These are phyloP conservation scores for Gymnoscopelus microlampas DNA, from an alignment of 2,797 vertebrate genomes.

Conservation along the genomic window DNA sequence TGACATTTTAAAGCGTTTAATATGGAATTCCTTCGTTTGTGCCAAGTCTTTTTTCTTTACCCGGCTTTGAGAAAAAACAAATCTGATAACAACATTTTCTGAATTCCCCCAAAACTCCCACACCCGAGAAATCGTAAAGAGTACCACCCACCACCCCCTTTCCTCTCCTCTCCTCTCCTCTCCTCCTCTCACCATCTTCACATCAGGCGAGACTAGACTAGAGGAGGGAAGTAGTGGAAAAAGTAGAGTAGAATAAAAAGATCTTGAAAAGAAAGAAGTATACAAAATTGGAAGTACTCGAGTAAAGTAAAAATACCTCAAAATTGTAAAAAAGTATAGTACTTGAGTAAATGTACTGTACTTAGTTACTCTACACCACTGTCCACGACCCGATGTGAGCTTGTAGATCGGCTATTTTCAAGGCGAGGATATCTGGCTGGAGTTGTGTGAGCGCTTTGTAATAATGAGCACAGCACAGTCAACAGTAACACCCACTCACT, in stretches of 20 bases:
- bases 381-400: too few relatives aligned
- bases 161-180: not conserved
- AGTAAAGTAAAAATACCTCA: too few relatives aligned
- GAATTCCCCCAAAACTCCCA: conserved; percentile 86
- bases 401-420: too few relatives aligned
- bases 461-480: conserved; percentile 59
- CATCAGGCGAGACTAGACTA: conserved; percentile 34
- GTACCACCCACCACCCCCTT: conserved; percentile 28
- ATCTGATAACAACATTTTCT: conserved; percentile 79
- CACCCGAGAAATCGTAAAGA: conserved; percentile 54
- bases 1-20: not conserved
- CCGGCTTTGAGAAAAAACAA: conserved; percentile 23
- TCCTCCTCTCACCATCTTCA: conserved; percentile 13
- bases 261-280: too few relatives aligned
- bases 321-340: too few relatives aligned
- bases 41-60: conserved; percentile 40
- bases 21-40: conserved; percentile 33
- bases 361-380: too few relatives aligned
- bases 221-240: too few relatives aligned
- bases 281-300: too few relatives aligned
- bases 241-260: too few relatives aligned
- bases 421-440: not conserved
- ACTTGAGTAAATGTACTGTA: too few relatives aligned
- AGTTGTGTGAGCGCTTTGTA: conserved; percentile 56
- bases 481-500: conserved; percentile 54